These are phyloP conservation scores for Yponomeuta cagnagella DNA, from an alignment of 2,888 invertebrate species.

Conservation along the genomic window DNA sequence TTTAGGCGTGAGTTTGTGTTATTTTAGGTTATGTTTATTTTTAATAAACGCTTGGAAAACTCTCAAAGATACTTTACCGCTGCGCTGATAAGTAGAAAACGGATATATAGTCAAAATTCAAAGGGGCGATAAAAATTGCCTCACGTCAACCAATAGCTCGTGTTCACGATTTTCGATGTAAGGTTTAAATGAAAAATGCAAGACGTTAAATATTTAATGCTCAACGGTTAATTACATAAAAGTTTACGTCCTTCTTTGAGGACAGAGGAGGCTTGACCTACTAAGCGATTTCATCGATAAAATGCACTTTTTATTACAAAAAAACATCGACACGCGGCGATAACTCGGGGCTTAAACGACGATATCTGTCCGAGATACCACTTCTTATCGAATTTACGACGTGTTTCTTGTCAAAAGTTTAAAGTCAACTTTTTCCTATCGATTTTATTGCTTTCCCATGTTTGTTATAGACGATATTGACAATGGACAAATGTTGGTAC, in stretches of 20 bases:
- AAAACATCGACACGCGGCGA: neutral
- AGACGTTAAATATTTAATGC: conserved; percentile 1
- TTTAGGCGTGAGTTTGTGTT: too few relatives aligned
- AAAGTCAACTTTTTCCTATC: neutral
- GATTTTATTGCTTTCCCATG: conserved; percentile 6
- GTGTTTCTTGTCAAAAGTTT: conserved; percentile 9
- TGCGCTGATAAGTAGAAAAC: neutral
- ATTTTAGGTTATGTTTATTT: too few relatives aligned
- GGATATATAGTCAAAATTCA: neutral
- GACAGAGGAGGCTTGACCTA: conserved; percentile 8
- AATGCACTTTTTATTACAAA: conserved; percentile 23
- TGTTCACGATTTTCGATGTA: neutral
- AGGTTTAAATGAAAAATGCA: neutral
- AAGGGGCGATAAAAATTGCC: neutral
- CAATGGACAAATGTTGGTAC: neutral
- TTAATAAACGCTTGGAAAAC: neutral
- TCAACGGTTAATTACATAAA: neutral
- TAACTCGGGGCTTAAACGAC: conserved; percentile 29
- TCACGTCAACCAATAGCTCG: neutral
- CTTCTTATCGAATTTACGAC: conserved; percentile 23
- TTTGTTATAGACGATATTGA: neutral
- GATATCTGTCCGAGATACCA: conserved; percentile 31
- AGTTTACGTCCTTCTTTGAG: neutral
- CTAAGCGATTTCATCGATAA: conserved; percentile 10
- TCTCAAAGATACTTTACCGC: neutral